A percentile compares a stretch with the other conserved stretches of the same genome.
Conservation (phyloP, 2,888 invertebrate genomes). For the Cartodere bifasciata region DNA sequence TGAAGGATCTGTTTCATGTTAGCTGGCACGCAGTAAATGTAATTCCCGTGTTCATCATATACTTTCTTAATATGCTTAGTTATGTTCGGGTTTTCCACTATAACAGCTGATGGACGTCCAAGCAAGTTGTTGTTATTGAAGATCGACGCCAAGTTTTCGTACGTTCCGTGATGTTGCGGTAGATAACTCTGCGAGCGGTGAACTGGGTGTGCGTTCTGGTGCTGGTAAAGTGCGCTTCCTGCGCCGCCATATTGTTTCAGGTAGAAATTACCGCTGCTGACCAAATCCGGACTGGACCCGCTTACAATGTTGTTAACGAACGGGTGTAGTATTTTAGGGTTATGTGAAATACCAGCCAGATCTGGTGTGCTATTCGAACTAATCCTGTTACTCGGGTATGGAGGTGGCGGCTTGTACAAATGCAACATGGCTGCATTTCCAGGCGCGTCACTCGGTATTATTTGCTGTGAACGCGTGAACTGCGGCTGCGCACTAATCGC, state of each 20-base stretch:
- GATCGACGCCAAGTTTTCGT: constrained; percentile 56
- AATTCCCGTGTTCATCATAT: constrained; percentile 49
- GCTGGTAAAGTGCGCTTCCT: constrained; percentile 21
- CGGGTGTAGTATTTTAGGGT: constrained; percentile 23
- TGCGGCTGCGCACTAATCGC: no score
- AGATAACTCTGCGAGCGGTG: constrained; percentile 34
- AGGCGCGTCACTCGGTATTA: no score
- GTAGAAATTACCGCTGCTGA: constrained; percentile 55
- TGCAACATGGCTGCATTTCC: constrained; percentile 44
- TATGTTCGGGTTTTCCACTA: constrained; percentile 46
- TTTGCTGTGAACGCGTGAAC: no score
- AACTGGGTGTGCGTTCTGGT: constrained; percentile 24
- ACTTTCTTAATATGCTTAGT: constrained; percentile 47
- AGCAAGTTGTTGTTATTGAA: constrained; percentile 34
- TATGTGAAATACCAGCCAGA: constrained; percentile 58
- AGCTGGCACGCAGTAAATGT: constrained; percentile 50
- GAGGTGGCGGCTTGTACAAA: constrained; percentile 73
- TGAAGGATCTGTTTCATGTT: constrained; percentile 35
- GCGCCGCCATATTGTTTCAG: constrained; percentile 32
- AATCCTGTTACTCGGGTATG: constrained; percentile 64
- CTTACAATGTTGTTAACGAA: constrained; percentile 43
- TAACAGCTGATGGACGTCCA: constrained; percentile 32
- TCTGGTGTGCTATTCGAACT: constrained; percentile 79
- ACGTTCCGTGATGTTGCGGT: constrained; percentile 50
- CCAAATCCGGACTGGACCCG: constrained; percentile 66